phyloP scores from a whole-genome alignment of 2,888 invertebrate species.

The Pandemis heparana region DNA sequence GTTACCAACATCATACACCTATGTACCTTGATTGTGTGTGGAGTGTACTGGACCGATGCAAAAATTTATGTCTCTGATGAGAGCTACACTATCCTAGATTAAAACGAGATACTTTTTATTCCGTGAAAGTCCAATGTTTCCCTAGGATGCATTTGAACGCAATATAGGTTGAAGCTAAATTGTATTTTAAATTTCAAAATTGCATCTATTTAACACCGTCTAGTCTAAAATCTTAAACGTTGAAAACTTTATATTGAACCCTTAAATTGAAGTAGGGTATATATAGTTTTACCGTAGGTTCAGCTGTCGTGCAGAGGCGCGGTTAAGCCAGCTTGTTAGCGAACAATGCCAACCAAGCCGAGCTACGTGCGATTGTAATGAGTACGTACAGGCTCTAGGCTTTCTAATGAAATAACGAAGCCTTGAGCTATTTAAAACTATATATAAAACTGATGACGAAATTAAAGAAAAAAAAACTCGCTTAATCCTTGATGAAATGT shows the following conservation, averaged over 20 bases:
- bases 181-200: no score
- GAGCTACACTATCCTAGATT: no score
- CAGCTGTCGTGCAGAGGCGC: conserved; percentile 70
- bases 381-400: conserved; percentile 55
- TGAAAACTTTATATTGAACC: neutral
- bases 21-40: no score
- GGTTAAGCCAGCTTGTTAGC: conserved; percentile 79
- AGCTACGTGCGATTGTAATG: conserved; percentile 57
- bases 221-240: neutral
- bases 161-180: no score
- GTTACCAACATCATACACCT: no score
- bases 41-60: no score
- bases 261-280: conserved; percentile 24
- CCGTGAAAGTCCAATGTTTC: no score
- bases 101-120: neutral
- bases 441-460: neutral
- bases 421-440: neutral
- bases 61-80: no score
- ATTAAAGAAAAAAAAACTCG: neutral
- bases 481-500: neutral
- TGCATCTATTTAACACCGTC: no score
- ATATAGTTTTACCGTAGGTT: conserved; percentile 15
- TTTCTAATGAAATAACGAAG: conserved; percentile 33
- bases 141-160: no score
- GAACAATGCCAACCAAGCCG: conserved; percentile 72